Evolutionary conservation across 2,113 vertebrate species (phyloP).

Genomic region (Tachysurus fulvidraco): DNA sequence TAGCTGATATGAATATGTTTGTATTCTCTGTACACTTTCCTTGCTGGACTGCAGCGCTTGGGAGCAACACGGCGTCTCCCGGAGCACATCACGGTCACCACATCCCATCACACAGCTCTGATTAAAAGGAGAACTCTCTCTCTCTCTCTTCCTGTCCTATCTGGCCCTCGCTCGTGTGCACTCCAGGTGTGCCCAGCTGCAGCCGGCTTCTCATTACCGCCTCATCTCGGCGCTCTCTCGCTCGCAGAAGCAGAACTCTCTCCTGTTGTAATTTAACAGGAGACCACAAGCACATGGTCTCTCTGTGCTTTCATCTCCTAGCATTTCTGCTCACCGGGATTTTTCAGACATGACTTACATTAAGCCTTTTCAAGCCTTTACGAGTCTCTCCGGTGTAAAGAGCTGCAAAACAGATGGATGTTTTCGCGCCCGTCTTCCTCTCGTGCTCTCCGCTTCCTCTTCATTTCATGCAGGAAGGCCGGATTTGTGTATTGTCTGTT

Average conservation of each 20-base stretch:
- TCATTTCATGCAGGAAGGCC: not conserved
- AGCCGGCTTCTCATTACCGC: not conserved
- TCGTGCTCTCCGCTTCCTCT: not conserved
- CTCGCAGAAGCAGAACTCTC: not conserved
- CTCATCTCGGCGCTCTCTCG: not conserved
- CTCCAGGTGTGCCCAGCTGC: conserved; percentile 33
- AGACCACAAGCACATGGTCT: not conserved
- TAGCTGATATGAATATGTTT: not conserved
- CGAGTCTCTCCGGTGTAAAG: not conserved
- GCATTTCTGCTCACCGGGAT: not conserved
- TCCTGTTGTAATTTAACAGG: not conserved
- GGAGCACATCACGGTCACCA: not conserved
- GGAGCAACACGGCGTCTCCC: not conserved
- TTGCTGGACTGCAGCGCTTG: too few species aligned
- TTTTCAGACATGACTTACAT: not conserved
- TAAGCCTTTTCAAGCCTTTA: not conserved
- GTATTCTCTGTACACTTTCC: not conserved
- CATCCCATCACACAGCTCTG: not conserved
- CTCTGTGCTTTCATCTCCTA: not conserved
- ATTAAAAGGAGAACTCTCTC: not conserved
- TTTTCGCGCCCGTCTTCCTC: not conserved
- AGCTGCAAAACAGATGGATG: not conserved
- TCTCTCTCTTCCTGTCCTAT: not conserved
- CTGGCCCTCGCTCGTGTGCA: not conserved
- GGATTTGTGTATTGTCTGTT: not conserved